phyloP scores from a whole-genome alignment of 1,140 invertebrate species.

The Tenebrio molitor region DNA sequence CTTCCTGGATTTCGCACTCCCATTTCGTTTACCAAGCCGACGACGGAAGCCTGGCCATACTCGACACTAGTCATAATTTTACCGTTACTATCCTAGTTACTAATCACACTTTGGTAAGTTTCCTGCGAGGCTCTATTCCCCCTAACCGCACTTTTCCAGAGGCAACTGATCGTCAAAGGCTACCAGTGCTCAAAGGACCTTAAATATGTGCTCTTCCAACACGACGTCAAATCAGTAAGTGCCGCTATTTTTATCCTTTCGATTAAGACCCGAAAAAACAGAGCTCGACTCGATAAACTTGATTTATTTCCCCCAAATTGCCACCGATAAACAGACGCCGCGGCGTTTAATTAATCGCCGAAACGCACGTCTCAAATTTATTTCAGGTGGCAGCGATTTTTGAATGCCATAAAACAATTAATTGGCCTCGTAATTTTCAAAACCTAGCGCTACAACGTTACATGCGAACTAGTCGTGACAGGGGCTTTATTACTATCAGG shows the following conservation, averaged over 20 bases:
- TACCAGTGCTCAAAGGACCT: conserved; percentile 86
- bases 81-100: conserved; percentile 82
- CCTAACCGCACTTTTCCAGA: conserved; percentile 70
- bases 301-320: conserved; percentile 29
- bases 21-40: conserved; percentile 88
- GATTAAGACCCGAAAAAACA: conserved; percentile 22
- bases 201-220: conserved; percentile 85
- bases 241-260: conserved; percentile 23
- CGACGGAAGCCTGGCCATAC: conserved; percentile 82
- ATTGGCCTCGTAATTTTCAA: background rate
- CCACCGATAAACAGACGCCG: conserved; percentile 15
- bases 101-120: conserved; percentile 85
- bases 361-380: conserved; percentile 15
- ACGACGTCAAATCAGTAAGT: conserved; percentile 88
- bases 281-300: conserved; percentile 22
- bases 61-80: conserved; percentile 80
- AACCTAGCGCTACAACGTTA: background rate
- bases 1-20: conserved; percentile 82
- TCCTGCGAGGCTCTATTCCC: too few species aligned
- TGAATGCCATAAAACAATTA: too few species aligned
- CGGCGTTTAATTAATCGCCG: conserved; percentile 22
- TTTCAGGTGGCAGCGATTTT: background rate
- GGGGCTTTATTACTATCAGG: background rate
- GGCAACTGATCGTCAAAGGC: conserved; percentile 85
- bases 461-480: background rate